Evolutionary conservation across 2,113 vertebrate species (phyloP).

Genomic region (Mobula hypostoma): DNA sequence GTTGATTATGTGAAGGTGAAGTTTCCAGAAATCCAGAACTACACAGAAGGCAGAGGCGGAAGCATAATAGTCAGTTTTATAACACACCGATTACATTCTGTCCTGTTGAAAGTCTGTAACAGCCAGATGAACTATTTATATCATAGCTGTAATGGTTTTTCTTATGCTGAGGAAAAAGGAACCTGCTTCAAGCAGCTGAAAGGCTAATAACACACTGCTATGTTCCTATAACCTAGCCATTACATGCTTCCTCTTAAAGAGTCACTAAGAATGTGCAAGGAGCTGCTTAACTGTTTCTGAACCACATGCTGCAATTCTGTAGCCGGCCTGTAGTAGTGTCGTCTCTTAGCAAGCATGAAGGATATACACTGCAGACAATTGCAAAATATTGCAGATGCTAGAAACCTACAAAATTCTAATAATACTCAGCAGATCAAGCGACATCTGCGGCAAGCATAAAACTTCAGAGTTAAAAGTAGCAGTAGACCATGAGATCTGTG

Average conservation of each 20-base stretch:
- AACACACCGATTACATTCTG: slow-evolving; percentile 30
- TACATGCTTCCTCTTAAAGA: slow-evolving; percentile 17
- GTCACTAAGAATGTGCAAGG: neutral
- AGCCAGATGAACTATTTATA: slow-evolving; percentile 37
- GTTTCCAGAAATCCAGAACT: slow-evolving; percentile 49
- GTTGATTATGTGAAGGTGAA: slow-evolving; percentile 54
- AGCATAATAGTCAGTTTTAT: slow-evolving; percentile 29
- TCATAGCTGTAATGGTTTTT: neutral
- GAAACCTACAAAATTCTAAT: too few relatives aligned
- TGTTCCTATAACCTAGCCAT: slow-evolving; percentile 1
- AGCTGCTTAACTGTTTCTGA: slow-evolving; percentile 10
- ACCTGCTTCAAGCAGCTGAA: neutral
- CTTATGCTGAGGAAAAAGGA: neutral
- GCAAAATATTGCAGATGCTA: too few relatives aligned
- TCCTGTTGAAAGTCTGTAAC: slow-evolving; percentile 15
- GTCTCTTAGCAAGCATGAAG: neutral
- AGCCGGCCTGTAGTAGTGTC: neutral
- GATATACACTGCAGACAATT: neutral
- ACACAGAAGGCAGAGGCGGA: slow-evolving; percentile 26
- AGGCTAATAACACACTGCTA: slow-evolving; percentile 18
- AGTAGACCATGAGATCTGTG: too few relatives aligned
- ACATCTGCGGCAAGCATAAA: too few relatives aligned
- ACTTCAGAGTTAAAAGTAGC: too few relatives aligned
- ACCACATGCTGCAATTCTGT: neutral
- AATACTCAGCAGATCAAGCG: too few relatives aligned